phyloP scores from a whole-genome alignment of 1,140 invertebrate species.

The Trichomalopsis sarcophagae region DNA sequence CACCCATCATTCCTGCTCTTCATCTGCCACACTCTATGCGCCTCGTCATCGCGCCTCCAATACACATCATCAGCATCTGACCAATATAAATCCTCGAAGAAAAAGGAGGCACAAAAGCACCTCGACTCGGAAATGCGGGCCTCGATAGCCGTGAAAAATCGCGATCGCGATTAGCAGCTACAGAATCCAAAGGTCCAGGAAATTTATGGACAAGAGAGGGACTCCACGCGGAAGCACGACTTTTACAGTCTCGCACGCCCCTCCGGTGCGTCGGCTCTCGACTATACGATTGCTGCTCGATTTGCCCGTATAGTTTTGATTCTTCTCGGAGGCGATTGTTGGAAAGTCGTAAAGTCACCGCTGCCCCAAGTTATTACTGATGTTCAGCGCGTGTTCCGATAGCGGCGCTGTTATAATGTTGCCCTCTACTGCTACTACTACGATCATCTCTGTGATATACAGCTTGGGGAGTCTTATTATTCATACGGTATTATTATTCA shows the following conservation, averaged over 20 bases:
- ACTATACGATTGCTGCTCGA: background rate
- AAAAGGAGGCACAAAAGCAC: background rate
- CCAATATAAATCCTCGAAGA: slow-evolving; percentile 33
- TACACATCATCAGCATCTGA: background rate
- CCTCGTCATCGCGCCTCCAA: background rate
- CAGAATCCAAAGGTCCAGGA: background rate
- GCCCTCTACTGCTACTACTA: background rate
- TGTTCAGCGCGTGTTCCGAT: background rate
- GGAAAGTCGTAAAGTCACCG: background rate
- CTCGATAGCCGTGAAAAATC: slow-evolving; percentile 33
- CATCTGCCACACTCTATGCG: background rate
- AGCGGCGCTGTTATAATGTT: background rate
- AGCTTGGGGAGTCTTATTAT: background rate
- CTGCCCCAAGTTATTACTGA: background rate
- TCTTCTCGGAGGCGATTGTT: background rate
- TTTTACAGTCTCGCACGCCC: background rate
- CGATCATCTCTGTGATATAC: background rate
- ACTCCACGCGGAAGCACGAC: background rate
- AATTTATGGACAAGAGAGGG: slow-evolving; percentile 34
- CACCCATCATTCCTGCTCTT: background rate
- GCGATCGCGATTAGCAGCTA: slow-evolving; percentile 17
- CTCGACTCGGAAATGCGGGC: slow-evolving; percentile 5
- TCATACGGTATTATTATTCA: background rate
- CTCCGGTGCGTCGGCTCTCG: background rate
- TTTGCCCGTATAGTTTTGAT: slow-evolving; percentile 13